Conservation (phyloP, 1,140 invertebrate genomes). For the Drosophila suzukii region DNA sequence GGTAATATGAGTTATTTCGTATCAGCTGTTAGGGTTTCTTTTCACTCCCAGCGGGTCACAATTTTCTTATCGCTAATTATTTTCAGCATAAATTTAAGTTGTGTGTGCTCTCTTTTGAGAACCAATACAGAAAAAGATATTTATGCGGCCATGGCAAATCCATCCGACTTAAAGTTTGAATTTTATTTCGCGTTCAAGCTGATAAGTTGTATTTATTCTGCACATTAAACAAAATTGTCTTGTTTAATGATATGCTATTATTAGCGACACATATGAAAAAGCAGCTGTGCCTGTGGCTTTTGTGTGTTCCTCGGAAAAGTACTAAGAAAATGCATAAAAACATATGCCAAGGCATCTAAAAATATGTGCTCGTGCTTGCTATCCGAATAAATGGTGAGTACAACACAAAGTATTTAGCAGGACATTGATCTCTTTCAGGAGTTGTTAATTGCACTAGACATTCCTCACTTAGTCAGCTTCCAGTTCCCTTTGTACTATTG, state of each 20-base stretch:
- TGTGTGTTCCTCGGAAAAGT: constrained; percentile 47
- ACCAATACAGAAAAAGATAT: constrained; percentile 23
- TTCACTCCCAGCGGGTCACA: constrained; percentile 20
- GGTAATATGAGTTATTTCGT: constrained; percentile 21
- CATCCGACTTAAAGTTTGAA: constrained; percentile 2
- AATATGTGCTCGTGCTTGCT: constrained; percentile 58
- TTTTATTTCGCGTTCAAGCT: constrained; percentile 6
- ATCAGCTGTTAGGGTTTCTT: constrained; percentile 26
- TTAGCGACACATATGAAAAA: constrained; percentile 47
- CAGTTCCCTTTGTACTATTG: not conserved
- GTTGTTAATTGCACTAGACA: constrained; percentile 31
- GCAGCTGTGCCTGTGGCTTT: constrained; percentile 51
- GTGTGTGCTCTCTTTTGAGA: not conserved
- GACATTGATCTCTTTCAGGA: constrained; percentile 32
- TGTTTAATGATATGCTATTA: constrained; percentile 60
- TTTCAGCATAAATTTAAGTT: constrained; percentile 47
- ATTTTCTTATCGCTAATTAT: constrained; percentile 46
- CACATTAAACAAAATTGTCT: constrained; percentile 40
- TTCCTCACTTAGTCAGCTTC: constrained; percentile 17
- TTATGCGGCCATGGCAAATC: not conserved
- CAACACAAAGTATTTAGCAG: constrained; percentile 12
- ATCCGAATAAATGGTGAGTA: constrained; percentile 12
- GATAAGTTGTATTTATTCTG: constrained; percentile 42
- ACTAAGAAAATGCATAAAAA: constrained; percentile 43
- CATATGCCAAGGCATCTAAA: constrained; percentile 62